Evolutionary conservation across 2,113 vertebrate species (phyloP), one percentile per base, ranked within the genome.

Genomic region (Periophthalmodon schlosseri): DNA sequence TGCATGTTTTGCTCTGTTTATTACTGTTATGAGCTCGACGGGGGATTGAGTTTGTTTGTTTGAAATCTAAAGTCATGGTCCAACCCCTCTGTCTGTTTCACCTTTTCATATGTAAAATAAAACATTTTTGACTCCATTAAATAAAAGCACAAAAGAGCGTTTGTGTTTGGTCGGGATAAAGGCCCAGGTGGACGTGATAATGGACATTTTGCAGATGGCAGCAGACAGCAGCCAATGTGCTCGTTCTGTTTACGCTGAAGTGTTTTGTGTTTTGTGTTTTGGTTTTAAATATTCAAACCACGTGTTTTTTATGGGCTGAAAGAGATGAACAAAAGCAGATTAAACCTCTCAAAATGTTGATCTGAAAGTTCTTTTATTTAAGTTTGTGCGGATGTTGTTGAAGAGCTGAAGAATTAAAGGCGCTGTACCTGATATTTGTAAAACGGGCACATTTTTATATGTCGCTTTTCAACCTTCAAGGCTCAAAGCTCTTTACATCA

Each of bases 101-200:
- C 21, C 69, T 73, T 50, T 82, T 89, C 58, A 89, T 57, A 85
- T 76, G 80, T 65, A 81, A 86, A 87, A 84, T 68, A 54, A 14
- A 2, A 47, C 33, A 20, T 49, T 14, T 69, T 69, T 85, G 88
- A 82, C 73, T 82, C 73, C 63, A 77, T 70, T 84, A 83, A 80
- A 84, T 85, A 66, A 87, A 60, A 89, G 87, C 80, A 89, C 69
- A 68, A 67, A 72, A 33, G 64, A 81, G 77, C 44, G 0, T 23
- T 65, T 82, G 64, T 2, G 57, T 75, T 3, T 33, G 73, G 65
- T 83, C 61, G 28, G 44, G 36, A 66, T 24, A 34, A 34, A 63
- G 50, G 5, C 68, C 46, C 54, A n/a, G 61, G 75, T 70, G 54
- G 36, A 72, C 18, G 69, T 71, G 15, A 28, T 63, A 4, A 0